Evolutionary conservation across 2,113 vertebrate species (phyloP).

Genomic region (Notothenia coriiceps): DNA sequence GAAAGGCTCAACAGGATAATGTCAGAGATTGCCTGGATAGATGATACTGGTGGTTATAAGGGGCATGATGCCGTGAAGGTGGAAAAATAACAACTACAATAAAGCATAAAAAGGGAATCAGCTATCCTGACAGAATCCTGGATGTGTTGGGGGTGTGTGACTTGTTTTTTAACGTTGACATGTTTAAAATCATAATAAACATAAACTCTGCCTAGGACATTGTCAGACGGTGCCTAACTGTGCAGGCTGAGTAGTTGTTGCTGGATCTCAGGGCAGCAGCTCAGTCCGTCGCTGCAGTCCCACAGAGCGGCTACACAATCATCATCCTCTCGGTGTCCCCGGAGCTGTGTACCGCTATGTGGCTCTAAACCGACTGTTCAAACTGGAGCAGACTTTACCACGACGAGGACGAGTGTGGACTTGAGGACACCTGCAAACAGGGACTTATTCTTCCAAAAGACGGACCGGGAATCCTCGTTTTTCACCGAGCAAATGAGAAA

Average conservation of each 20-base stretch:
- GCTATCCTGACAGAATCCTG: neutral
- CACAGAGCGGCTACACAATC: constrained; percentile 55
- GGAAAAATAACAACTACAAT: constrained; percentile 17
- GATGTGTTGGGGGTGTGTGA: neutral
- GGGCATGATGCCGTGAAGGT: neutral
- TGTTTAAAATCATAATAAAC: neutral
- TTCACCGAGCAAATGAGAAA: constrained; percentile 68
- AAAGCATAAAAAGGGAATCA: neutral
- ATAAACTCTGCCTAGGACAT: neutral
- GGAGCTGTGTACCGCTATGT: constrained; percentile 37
- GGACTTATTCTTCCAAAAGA: constrained; percentile 25
- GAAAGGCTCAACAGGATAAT: neutral
- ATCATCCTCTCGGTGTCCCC: constrained; percentile 37
- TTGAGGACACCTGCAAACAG: constrained; percentile 59
- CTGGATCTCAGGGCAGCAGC: constrained; percentile 45
- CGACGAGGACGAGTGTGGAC: constrained; percentile 13
- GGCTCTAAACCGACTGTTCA: constrained; percentile 26
- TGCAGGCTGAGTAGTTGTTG: constrained; percentile 66
- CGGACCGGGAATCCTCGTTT: constrained; percentile 55
- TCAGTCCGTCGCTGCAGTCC: constrained; percentile 66
- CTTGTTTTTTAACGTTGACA: neutral
- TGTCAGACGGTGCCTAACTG: constrained; percentile 72
- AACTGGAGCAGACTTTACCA: neutral
- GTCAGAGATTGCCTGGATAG: neutral
- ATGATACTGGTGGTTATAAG: neutral